phyloP scores from a whole-genome alignment of 2,888 invertebrate genomes.

The Romanomermis culicivorax region DNA sequence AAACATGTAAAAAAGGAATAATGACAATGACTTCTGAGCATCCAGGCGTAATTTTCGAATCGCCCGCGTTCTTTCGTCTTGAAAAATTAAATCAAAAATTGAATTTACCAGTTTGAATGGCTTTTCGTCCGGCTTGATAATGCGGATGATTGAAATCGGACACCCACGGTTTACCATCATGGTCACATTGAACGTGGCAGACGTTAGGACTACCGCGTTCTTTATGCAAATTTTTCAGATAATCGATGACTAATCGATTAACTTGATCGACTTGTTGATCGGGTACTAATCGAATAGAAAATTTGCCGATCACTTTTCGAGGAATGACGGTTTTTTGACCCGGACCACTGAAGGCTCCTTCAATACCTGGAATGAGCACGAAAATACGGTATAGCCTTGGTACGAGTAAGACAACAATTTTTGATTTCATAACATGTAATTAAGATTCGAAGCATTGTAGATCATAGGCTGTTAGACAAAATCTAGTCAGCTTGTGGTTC shows the following conservation, averaged over 20 bases:
- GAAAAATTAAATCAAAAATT: too few relatives aligned
- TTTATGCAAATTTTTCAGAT: constrained; percentile 53
- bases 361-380: constrained; percentile 49
- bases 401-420: neutral
- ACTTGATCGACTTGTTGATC: constrained; percentile 64
- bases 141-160: constrained; percentile 76
- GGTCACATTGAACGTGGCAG: constrained; percentile 31
- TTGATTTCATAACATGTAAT: too few relatives aligned
- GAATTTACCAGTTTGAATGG: too few relatives aligned
- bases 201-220: constrained; percentile 50
- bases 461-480: too few relatives aligned
- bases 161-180: constrained; percentile 74
- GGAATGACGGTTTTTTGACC: constrained; percentile 77
- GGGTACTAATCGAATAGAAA: constrained; percentile 88
- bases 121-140: constrained; percentile 54
- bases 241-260: constrained; percentile 52
- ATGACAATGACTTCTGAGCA: too few relatives aligned
- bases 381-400: neutral
- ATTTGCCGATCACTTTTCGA: constrained; percentile 75
- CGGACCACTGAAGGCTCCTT: constrained; percentile 73
- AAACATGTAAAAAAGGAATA: too few relatives aligned
- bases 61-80: too few relatives aligned
- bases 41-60: too few relatives aligned
- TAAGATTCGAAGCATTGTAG: too few relatives aligned
- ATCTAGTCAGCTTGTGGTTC: too few relatives aligned